Evolutionary conservation across 2,888 invertebrate species (phyloP).

Genomic region (Agriotes lineatus): DNA sequence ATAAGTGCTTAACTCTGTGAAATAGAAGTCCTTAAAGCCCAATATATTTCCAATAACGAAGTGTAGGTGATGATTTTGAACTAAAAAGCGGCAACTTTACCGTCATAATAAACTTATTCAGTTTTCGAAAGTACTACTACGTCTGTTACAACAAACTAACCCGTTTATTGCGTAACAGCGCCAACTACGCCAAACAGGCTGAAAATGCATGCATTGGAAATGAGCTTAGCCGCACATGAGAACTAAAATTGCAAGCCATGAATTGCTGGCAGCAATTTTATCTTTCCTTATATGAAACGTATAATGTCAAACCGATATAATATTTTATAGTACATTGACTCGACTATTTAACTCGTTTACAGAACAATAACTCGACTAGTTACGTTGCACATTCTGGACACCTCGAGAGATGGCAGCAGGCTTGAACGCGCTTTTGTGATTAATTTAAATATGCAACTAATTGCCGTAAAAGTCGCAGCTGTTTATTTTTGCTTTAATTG

Average conservation of each 20-base stretch:
- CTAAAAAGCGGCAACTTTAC: too few relatives aligned
- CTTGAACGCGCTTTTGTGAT: neutral
- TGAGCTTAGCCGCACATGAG: neutral
- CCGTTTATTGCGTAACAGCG: neutral
- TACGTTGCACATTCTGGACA: too few relatives aligned
- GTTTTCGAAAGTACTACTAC: neutral
- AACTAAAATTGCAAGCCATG: neutral
- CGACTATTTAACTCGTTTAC: neutral
- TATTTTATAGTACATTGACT: neutral
- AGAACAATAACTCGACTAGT: too few relatives aligned
- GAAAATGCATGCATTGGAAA: constrained; percentile 1
- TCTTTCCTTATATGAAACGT: neutral
- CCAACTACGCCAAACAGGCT: too few relatives aligned
- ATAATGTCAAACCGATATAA: neutral
- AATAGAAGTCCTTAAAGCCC: too few relatives aligned
- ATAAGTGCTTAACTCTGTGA: too few relatives aligned
- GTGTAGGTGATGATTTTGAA: too few relatives aligned
- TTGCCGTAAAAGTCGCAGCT: neutral
- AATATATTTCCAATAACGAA: too few relatives aligned
- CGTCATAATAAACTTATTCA: neutral
- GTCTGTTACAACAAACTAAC: neutral
- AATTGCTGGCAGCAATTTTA: neutral
- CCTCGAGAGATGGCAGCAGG: neutral
- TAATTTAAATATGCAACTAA: neutral
- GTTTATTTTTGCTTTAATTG: neutral